Conservation (phyloP, 1,140 invertebrate genomes). For the Hylyphantes graminicola region DNA sequence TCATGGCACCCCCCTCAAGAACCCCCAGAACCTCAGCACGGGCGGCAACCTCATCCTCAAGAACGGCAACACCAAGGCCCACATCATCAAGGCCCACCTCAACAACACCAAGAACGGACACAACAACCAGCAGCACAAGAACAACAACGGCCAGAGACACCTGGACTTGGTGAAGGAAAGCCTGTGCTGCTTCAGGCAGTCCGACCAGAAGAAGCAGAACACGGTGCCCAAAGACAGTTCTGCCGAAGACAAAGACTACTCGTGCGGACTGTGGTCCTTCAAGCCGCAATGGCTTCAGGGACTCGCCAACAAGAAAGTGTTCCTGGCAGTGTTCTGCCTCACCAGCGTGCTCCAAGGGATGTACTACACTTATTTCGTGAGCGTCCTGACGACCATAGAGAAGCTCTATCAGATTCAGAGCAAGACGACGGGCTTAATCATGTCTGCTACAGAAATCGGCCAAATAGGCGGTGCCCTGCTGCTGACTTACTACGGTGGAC, state of each 20-base stretch:
- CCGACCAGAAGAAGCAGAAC: neutral
- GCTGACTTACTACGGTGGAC: constrained; percentile 91
- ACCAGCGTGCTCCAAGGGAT: constrained; percentile 84
- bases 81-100: constrained; percentile 37
- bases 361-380: constrained; percentile 96
- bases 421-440: constrained; percentile 91
- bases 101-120: constrained; percentile 46
- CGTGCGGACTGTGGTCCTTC: constrained; percentile 62
- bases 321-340: constrained; percentile 85
- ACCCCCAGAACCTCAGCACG: constrained; percentile 41
- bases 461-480: constrained; percentile 82
- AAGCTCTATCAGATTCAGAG: constrained; percentile 96
- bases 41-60: constrained; percentile 34
- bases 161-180: constrained; percentile 49
- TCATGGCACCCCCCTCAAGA: constrained; percentile 46
- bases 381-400: constrained; percentile 96
- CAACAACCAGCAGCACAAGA: neutral
- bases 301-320: constrained; percentile 89
- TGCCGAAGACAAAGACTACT: constrained; percentile 15
- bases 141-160: constrained; percentile 24
- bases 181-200: constrained; percentile 45
- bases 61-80: constrained; percentile 35
- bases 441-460: constrained; percentile 94
- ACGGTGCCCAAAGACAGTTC: constrained; percentile 20
- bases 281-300: constrained; percentile 77